A percentile compares a stretch with the other conserved stretches of the same genome.
These are phyloP conservation scores for Listronotus oregonensis DNA, from an alignment of 1,140 invertebrate genomes.

Conservation along the genomic window DNA sequence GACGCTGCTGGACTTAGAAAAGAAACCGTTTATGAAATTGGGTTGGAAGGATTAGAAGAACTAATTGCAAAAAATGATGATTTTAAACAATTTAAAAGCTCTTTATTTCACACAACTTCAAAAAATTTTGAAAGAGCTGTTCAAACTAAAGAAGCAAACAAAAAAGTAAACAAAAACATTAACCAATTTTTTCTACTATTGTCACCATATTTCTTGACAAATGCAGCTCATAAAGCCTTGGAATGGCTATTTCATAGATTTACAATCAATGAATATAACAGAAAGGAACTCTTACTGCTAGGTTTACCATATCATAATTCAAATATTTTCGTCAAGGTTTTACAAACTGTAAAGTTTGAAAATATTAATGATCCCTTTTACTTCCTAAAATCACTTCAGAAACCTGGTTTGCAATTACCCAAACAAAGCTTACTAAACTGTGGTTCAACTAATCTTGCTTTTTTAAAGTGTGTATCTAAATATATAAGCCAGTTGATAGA, in stretches of 20 bases:
- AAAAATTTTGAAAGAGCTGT: conserved; percentile 81
- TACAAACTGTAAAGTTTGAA: conserved; percentile 76
- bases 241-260: conserved; percentile 93
- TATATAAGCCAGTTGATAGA: conserved; percentile 70
- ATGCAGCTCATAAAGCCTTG: conserved; percentile 83
- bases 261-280: conserved; percentile 86
- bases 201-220: conserved; percentile 86
- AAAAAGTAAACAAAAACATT: conserved; percentile 76
- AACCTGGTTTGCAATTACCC: conserved; percentile 71
- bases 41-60: conserved; percentile 82
- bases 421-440: conserved; percentile 77
- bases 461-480: conserved; percentile 77
- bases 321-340: conserved; percentile 80
- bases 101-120: conserved; percentile 76
- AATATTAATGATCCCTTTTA: conserved; percentile 70
- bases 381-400: conserved; percentile 77
- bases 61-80: conserved; percentile 71
- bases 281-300: conserved; percentile 75
- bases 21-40: conserved; percentile 83
- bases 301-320: conserved; percentile 92
- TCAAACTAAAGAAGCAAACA: conserved; percentile 74
- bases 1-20: conserved; percentile 85
- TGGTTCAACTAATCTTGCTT: conserved; percentile 69
- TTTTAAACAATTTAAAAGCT: conserved; percentile 75
- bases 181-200: conserved; percentile 78